Evolutionary conservation across 2,797 vertebrate species (phyloP).

Genomic region (Carduelis carduelis): DNA sequence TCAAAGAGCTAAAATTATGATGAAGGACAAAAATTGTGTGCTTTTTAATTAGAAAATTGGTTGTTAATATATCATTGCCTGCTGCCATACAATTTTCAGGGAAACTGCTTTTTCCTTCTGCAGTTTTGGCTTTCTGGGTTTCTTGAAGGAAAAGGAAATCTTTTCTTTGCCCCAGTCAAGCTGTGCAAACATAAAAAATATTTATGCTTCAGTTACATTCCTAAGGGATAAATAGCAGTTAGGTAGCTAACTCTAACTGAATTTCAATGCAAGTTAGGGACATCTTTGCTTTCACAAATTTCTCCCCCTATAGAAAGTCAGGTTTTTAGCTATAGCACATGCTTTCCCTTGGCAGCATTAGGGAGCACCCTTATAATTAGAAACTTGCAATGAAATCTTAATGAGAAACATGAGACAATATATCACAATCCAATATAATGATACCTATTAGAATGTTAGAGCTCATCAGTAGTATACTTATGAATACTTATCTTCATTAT

Average conservation of each 20-base stretch:
- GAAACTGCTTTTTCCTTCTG: background rate
- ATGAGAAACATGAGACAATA: constrained; percentile 62
- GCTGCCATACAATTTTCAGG: background rate
- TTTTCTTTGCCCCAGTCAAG: background rate
- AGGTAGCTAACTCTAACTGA: background rate
- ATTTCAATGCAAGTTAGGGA: constrained; percentile 9
- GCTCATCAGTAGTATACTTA: constrained; percentile 53
- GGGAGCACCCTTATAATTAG: constrained; percentile 48
- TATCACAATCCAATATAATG: constrained; percentile 61
- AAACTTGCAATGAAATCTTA: constrained; percentile 54
- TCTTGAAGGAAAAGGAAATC: background rate
- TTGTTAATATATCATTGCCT: background rate
- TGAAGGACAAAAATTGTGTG: background rate
- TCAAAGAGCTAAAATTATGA: background rate
- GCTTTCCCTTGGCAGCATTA: background rate
- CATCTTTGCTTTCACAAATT: background rate
- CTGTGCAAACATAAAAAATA: background rate
- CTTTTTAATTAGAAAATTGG: background rate
- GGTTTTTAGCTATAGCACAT: background rate
- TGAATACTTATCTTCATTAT: constrained; percentile 45
- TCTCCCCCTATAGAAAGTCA: background rate
- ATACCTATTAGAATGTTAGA: constrained; percentile 56
- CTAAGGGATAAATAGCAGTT: background rate
- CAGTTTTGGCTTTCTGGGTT: background rate
- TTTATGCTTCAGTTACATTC: background rate